Evolutionary conservation across 30 jellyfish, hydroid and myxozoan genomes (phyloP).

Genomic region (Cassiopea andromeda): DNA sequence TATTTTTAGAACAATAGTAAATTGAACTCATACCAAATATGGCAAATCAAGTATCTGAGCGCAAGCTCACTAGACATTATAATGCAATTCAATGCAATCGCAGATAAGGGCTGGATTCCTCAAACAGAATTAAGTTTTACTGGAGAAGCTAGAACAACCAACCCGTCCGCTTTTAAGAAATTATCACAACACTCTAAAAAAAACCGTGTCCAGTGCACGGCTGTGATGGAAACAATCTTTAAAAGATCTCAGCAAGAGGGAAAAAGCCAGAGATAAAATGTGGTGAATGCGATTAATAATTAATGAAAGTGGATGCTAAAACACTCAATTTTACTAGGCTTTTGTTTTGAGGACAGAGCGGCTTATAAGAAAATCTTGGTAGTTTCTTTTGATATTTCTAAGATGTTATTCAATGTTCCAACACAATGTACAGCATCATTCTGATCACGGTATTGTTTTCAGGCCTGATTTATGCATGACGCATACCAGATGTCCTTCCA

Average conservation of each 20-base stretch:
- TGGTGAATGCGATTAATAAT: slow-evolving; percentile 22
- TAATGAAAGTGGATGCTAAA: slow-evolving; percentile 46
- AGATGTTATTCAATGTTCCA: slow-evolving; percentile 38
- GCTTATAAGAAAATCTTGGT: slow-evolving; percentile 34
- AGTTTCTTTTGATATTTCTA: slow-evolving; percentile 32
- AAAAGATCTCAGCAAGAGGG: not conserved
- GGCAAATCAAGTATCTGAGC: not conserved
- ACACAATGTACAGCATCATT: slow-evolving; percentile 32
- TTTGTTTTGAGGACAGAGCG: slow-evolving; percentile 52
- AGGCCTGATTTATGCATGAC: slow-evolving; percentile 46
- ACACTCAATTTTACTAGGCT: slow-evolving; percentile 41
- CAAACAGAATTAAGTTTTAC: not conserved
- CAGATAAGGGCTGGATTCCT: not conserved
- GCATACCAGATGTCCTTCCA: slow-evolving; percentile 48
- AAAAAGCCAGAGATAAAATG: slow-evolving; percentile 26
- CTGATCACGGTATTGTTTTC: slow-evolving; percentile 39
- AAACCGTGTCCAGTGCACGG: not conserved
- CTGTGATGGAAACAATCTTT: slow-evolving; percentile 13
- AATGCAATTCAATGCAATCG: not conserved
- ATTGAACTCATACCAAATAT: not conserved
- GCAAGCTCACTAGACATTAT: not conserved
- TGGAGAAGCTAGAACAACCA: not conserved
- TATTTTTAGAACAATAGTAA: not conserved
- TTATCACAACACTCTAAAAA: not conserved
- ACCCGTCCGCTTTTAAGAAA: not conserved